Evolutionary conservation across 2,797 vertebrate genomes (phyloP).

Genomic region (Darevskia nairensis): DNA sequence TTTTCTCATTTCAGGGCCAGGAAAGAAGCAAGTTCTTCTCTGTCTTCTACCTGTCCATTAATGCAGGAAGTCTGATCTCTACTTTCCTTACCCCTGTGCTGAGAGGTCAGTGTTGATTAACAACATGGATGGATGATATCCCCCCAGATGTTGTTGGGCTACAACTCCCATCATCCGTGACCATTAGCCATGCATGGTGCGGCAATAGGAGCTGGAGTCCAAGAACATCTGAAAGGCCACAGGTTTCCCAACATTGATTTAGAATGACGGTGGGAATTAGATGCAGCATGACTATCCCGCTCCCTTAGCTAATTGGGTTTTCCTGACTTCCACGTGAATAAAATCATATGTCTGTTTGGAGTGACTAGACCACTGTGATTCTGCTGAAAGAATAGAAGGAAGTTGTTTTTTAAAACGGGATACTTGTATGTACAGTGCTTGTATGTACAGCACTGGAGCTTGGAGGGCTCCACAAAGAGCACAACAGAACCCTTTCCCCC

Average conservation of each 20-base stretch:
- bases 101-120: constrained; percentile 84
- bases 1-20: constrained; percentile 78
- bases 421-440: too few relatives aligned
- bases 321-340: constrained; percentile 53
- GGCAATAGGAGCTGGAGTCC: neutral
- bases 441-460: constrained; percentile 4
- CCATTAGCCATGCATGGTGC: neutral
- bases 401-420: constrained; percentile 41
- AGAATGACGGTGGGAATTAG: constrained; percentile 48
- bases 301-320: constrained; percentile 29
- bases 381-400: neutral
- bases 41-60: constrained; percentile 97
- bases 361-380: constrained; percentile 40
- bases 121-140: neutral
- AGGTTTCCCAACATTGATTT: constrained; percentile 21
- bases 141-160: neutral
- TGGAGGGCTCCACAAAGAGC: neutral
- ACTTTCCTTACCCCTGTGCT: constrained; percentile 94
- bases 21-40: constrained; percentile 97
- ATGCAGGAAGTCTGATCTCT: constrained; percentile 94
- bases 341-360: constrained; percentile 45
- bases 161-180: neutral
- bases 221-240: neutral
- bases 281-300: constrained; percentile 41
- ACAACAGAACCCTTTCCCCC: neutral